A percentile compares a stretch with the other conserved stretches of the same genome.
Conservation (phyloP, 2,888 invertebrate genomes). For the Blastobasis adustella region DNA sequence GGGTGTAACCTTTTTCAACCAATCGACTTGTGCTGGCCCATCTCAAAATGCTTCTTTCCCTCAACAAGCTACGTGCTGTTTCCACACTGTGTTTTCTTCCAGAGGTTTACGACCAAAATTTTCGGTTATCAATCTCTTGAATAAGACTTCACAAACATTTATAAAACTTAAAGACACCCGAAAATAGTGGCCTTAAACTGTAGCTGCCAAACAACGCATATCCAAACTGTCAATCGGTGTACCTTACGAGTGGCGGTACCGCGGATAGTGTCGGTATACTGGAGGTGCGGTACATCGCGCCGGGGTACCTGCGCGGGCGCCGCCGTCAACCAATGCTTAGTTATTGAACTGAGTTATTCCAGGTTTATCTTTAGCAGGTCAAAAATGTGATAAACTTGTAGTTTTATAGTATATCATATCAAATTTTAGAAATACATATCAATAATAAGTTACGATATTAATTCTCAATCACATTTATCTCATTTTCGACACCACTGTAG, state of each 20-base stretch:
- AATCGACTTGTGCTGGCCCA: constrained; percentile 29
- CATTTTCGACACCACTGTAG: too few species aligned
- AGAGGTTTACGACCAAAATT: constrained; percentile 35
- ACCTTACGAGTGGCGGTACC: constrained; percentile 83
- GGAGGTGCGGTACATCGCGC: constrained; percentile 91
- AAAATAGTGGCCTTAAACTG: background rate
- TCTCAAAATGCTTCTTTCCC: constrained; percentile 28
- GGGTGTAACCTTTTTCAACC: background rate
- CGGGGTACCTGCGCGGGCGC: constrained; percentile 69
- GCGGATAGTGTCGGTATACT: constrained; percentile 91
- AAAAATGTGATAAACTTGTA: too few species aligned
- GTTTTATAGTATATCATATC: too few species aligned
- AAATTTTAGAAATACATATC: too few species aligned
- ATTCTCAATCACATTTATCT: too few species aligned
- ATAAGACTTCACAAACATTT: too few species aligned
- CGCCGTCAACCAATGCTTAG: too few species aligned
- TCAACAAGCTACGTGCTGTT: constrained; percentile 45
- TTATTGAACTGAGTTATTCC: too few species aligned
- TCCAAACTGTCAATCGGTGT: constrained; percentile 54
- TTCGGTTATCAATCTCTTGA: constrained; percentile 10
- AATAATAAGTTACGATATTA: too few species aligned
- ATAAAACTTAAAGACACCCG: too few species aligned
- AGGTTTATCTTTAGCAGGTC: too few species aligned
- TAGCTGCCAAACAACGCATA: constrained; percentile 20
- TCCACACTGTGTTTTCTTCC: constrained; percentile 29